Base-by-base conservation (phyloP, 1,140 invertebrate species). In the Drosophila lowei region DNA sequence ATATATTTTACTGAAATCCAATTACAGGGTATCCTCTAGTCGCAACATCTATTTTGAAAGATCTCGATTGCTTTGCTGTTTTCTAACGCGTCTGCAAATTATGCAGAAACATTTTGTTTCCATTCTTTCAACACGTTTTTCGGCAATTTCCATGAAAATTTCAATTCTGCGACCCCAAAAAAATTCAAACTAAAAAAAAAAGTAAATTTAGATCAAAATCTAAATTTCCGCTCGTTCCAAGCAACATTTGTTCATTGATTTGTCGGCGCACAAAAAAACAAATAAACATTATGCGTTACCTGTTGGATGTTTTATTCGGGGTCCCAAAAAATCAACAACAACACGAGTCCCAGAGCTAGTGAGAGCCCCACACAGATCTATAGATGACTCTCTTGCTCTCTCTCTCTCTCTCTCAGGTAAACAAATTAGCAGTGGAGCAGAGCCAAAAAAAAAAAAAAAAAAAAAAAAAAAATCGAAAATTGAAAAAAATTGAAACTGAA, bases 111-210 rank as follows among this genome's bases (percentile, higher is more conserved):
- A 79, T 64, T 84, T 77, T 73, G 57, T 60, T 56, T 44, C 46
- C 18, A 58, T 61, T 48, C 56, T 85, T 85, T 85, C 81, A 81
- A 77, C 81, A 85, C 73, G 73, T 53, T 75, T 62, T 55, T 59
- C 62, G 30, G 23, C 18, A 18, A 30, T 72, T 61, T 59, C 78
- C 30, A 38, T 7, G 47, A 77, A 38, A 77, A 28, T 50, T 30
- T 28, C 65, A 57, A 56, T 42, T 58, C 57, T 65, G 42, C 34
- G 21, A 46, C 47, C 16, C n/a, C 34, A 49, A 46, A 38, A 52
- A 28, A 49, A 8, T n/a, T n/a, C n/a, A n/a, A n/a, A n/a, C n/a
- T n/a, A 8, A 16, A 42, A 1, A 18, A 28, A 52, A 28, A 48
- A 8, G 8, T 21, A 42, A 1, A 25, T 16, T 8, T 15, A 7